These are phyloP conservation scores for Cryptoprocta ferox DNA, from an alignment of 2,797 vertebrate species.

Conservation along the genomic window DNA sequence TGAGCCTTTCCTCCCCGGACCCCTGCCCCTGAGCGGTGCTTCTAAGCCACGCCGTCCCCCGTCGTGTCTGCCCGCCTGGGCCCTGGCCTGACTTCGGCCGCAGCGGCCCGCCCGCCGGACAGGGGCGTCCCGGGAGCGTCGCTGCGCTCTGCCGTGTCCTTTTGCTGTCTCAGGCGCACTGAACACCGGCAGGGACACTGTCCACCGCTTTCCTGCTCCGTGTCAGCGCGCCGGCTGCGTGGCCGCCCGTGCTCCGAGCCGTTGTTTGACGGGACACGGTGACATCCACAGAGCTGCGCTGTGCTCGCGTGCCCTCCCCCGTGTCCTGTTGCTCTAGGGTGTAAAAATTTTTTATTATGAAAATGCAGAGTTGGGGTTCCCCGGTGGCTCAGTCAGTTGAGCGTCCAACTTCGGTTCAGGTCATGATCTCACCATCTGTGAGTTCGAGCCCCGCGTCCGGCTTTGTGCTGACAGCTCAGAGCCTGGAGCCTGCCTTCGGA, in stretches of 20 bases:
- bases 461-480: too few relatives aligned
- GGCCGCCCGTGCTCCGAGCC: accelerated
- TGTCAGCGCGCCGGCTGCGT: accelerated
- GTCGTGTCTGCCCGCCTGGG: accelerated
- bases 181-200: not conserved
- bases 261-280: accelerated
- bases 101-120: too few relatives aligned
- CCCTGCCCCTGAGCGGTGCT: accelerated
- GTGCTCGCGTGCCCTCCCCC: not conserved
- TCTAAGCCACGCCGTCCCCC: accelerated
- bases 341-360: not conserved
- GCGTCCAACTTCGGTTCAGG: too few relatives aligned
- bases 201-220: not conserved
- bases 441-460: too few relatives aligned
- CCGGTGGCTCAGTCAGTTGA: too few relatives aligned
- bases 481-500: too few relatives aligned
- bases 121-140: too few relatives aligned
- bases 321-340: not conserved
- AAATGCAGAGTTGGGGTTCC: not conserved
- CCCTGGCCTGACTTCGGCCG: not conserved
- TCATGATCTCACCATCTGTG: too few relatives aligned
- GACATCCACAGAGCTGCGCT: too few relatives aligned
- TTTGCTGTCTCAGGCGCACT: not conserved
- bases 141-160: not conserved
- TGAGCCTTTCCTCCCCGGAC: not conserved